Percentiles rank a stretch among this genome's conserved stretches.
Evolutionary conservation across 2,113 vertebrate genomes (phyloP).

Genomic region (Ptychochromis oligacanthus): DNA sequence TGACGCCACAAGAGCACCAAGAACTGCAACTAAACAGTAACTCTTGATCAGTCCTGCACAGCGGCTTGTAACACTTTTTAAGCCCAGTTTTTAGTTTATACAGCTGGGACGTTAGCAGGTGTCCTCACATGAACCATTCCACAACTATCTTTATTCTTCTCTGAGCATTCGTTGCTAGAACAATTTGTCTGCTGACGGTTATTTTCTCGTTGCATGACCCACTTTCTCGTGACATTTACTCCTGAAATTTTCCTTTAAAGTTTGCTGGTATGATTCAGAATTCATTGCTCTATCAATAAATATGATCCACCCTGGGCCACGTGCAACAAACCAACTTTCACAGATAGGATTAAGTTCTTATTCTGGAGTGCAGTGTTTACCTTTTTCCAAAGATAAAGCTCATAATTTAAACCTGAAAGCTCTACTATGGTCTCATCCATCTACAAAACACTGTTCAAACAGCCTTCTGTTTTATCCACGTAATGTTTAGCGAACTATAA

Average conservation of each 20-base stretch:
- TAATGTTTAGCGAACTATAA: too few relatives aligned
- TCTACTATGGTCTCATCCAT: not conserved
- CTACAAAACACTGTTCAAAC: not conserved
- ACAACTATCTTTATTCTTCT: not conserved
- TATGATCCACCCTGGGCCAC: too few relatives aligned
- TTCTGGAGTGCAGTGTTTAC: rapidly evolving
- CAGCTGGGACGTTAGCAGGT: not conserved
- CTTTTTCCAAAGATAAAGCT: not conserved
- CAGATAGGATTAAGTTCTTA: not conserved
- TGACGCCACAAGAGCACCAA: not conserved
- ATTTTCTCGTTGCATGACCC: not conserved
- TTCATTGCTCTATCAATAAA: not conserved
- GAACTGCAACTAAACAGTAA: not conserved
- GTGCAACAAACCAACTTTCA: not conserved
- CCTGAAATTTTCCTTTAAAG: rapidly evolving
- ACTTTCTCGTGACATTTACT: not conserved
- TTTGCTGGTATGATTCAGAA: not conserved
- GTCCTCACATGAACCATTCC: not conserved
- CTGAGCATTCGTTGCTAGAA: not conserved
- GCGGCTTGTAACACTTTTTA: not conserved
- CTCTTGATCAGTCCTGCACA: not conserved
- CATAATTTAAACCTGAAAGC: not conserved
- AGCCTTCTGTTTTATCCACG: not conserved
- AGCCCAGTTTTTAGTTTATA: not conserved
- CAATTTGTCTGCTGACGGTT: not conserved